A percentile compares a stretch with the other conserved stretches of the same genome.
phyloP scores from a whole-genome alignment of 2,113 vertebrate genomes.

The Columba janthina region DNA sequence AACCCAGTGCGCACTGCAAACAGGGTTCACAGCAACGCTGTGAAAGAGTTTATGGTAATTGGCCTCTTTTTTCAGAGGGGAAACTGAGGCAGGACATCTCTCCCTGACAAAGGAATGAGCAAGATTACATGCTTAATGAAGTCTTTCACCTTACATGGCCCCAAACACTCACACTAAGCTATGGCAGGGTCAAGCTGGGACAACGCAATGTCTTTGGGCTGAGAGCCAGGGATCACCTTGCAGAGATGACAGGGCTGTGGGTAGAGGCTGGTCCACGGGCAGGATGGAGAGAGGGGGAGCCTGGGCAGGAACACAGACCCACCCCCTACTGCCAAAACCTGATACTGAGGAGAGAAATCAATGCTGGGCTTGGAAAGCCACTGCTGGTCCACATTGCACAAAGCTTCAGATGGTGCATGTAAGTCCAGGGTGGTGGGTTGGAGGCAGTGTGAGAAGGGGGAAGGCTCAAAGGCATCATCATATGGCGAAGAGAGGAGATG shows the following conservation, averaged over 20 bases:
- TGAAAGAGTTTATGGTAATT: not conserved
- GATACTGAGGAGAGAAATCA: not conserved
- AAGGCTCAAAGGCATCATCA: not conserved
- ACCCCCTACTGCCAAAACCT: fast-evolving
- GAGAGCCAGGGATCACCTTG: not conserved
- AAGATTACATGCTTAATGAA: not conserved
- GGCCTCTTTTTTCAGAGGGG: not conserved
- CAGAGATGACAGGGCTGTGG: not conserved
- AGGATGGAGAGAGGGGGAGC: not conserved
- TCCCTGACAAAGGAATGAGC: not conserved
- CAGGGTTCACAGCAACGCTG: not conserved
- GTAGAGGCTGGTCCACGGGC: not conserved
- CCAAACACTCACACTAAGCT: not conserved
- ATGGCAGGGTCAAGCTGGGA: not conserved
- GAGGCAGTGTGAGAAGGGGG: fast-evolving
- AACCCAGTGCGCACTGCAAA: fast-evolving
- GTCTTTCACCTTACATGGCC: not conserved
- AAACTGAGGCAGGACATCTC: not conserved
- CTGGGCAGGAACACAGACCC: not conserved
- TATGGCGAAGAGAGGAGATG: not conserved
- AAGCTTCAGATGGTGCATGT: not conserved
- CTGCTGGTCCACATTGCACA: fast-evolving
- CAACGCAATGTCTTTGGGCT: not conserved
- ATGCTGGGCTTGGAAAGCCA: not conserved
- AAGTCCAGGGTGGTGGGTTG: not conserved